These are phyloP conservation scores for Chelon labrosus DNA, from an alignment of 2,797 vertebrate species.

Conservation along the genomic window DNA sequence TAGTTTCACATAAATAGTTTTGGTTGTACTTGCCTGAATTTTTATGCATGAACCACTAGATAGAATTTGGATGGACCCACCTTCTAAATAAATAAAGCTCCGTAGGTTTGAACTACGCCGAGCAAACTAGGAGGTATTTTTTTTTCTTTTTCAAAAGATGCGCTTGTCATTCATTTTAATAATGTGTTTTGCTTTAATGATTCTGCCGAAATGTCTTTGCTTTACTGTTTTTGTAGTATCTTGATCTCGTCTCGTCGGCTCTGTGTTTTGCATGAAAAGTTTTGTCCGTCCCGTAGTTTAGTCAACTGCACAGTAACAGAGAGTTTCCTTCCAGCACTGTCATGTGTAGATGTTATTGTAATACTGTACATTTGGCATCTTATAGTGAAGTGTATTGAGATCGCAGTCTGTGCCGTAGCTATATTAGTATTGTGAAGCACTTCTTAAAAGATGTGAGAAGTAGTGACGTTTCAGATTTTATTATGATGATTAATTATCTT, in stretches of 20 bases:
- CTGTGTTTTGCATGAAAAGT: conserved; percentile 50
- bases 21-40: background rate
- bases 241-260: conserved; percentile 34
- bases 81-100: background rate
- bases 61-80: background rate
- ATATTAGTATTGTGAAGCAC: conserved; percentile 30
- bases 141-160: conserved; percentile 5
- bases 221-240: conserved; percentile 49
- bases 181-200: conserved; percentile 37
- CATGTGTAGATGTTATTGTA: conserved; percentile 36
- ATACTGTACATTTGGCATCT: conserved; percentile 39
- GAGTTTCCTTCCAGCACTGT: conserved; percentile 25
- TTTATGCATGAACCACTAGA: too few species aligned
- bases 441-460: conserved; percentile 22
- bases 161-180: conserved; percentile 25
- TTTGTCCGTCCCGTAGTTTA: conserved; percentile 37
- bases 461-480: conserved; percentile 26
- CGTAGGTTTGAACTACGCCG: conserved; percentile 4
- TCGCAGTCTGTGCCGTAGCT: conserved; percentile 33
- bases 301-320: conserved; percentile 34
- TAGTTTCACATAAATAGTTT: background rate
- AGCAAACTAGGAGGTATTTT: background rate
- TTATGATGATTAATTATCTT: background rate
- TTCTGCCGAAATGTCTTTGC: conserved; percentile 18
- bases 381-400: conserved; percentile 25